Conservation (phyloP, 2,797 vertebrate genomes). For the Ptychobarbus kaznakovi region DNA sequence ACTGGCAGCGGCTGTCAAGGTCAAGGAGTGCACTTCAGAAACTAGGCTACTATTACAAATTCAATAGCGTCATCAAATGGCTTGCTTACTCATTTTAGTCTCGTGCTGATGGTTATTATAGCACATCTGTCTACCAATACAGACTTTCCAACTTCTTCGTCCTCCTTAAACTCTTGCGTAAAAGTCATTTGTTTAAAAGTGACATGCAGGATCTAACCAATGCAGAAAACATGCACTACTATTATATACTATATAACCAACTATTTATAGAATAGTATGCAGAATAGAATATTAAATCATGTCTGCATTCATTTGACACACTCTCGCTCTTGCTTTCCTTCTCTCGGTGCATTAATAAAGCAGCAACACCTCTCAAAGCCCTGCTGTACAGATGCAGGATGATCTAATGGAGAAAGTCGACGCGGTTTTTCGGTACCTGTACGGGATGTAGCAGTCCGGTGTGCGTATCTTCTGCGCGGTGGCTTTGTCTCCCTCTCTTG, state of each 20-base stretch:
- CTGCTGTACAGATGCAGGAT: background rate
- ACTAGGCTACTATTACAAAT: constrained; percentile 45
- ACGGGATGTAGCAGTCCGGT: constrained; percentile 57
- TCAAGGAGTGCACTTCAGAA: constrained; percentile 49
- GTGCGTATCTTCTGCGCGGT: constrained; percentile 45
- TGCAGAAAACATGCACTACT: background rate
- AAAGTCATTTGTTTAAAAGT: constrained; percentile 17
- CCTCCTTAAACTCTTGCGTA: constrained; percentile 24
- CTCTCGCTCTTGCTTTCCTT: background rate
- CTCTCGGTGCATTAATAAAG: background rate
- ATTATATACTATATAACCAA: background rate
- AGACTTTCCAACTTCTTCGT: constrained; percentile 7
- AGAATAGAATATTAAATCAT: background rate
- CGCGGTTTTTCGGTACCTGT: constrained; percentile 54
- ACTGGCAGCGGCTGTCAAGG: constrained; percentile 25
- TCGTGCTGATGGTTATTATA: background rate
- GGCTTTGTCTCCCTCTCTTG: constrained; percentile 53
- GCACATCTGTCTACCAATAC: background rate
- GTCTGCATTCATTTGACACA: background rate
- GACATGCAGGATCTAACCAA: background rate
- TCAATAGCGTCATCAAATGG: constrained; percentile 11
- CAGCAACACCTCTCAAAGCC: constrained; percentile 13
- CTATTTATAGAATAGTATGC: background rate
- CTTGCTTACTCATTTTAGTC: background rate
- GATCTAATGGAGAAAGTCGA: constrained; percentile 18